Evolutionary conservation across 2,888 invertebrate species (phyloP).

Genomic region (Rhagophthalmus giganteus): DNA sequence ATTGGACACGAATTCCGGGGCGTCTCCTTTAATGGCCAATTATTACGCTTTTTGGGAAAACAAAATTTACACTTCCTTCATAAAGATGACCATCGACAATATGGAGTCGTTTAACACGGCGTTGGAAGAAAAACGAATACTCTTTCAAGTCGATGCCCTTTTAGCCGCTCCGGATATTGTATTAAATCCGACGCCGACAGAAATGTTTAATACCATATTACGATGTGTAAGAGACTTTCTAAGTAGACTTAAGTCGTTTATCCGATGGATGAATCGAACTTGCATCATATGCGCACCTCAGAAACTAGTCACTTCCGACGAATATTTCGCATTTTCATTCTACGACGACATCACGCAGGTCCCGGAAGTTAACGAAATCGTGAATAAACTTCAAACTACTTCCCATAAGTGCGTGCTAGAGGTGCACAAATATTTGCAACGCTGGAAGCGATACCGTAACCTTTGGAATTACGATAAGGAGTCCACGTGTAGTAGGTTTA

Average conservation of each 20-base stretch:
- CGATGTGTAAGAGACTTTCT: constrained; percentile 76
- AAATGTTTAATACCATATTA: constrained; percentile 77
- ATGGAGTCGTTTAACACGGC: constrained; percentile 68
- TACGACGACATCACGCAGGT: constrained; percentile 78
- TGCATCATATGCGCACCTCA: constrained; percentile 74
- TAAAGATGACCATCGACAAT: constrained; percentile 70
- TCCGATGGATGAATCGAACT: constrained; percentile 84
- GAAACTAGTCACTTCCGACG: constrained; percentile 61
- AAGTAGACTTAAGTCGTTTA: constrained; percentile 72
- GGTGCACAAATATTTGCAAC: constrained; percentile 63
- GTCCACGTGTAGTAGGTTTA: constrained; percentile 76
- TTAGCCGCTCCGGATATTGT: constrained; percentile 76
- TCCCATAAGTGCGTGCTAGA: constrained; percentile 68
- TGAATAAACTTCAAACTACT: constrained; percentile 68
- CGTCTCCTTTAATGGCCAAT: constrained; percentile 69
- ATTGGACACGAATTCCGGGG: constrained; percentile 76
- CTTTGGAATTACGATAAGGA: constrained; percentile 78
- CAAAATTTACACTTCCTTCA: constrained; percentile 70
- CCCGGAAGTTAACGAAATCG: constrained; percentile 68
- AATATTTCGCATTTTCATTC: constrained; percentile 71
- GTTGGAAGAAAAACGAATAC: constrained; percentile 58
- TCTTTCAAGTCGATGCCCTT: constrained; percentile 80
- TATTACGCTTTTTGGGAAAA: constrained; percentile 85
- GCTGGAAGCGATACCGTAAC: constrained; percentile 74
- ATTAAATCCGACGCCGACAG: constrained; percentile 72